Conservation (phyloP, 2,113 vertebrate genomes). For the Nannobrachium achirus region DNA sequence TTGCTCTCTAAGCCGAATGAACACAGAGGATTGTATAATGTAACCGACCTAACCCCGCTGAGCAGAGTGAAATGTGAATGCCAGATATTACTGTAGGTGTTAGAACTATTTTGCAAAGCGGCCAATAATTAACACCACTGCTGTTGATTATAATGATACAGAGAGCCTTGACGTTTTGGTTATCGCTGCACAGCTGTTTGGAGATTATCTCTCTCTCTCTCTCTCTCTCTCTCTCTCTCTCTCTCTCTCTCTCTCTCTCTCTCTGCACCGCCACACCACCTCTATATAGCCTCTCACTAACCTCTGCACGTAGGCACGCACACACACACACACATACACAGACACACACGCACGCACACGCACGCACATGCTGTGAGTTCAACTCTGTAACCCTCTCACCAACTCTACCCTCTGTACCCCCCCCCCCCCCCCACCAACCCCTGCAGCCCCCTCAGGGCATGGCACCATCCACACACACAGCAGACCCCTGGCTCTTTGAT, state of each 20-base stretch:
- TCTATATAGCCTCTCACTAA: slow-evolving; percentile 28
- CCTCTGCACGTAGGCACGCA: slow-evolving; percentile 36
- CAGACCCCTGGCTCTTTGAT: slow-evolving; percentile 69
- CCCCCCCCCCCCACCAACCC: background rate
- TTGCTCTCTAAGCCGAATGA: too few species aligned
- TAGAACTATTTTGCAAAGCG: too few species aligned
- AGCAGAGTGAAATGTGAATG: too few species aligned
- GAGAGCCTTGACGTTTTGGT: background rate
- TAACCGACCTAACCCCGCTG: too few species aligned
- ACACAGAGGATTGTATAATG: too few species aligned
- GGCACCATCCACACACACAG: slow-evolving; percentile 47
- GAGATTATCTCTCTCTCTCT: slow-evolving; percentile 12
- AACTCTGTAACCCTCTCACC: slow-evolving; percentile 58
- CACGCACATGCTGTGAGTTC: background rate
- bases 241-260: background rate
- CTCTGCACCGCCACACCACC: slow-evolving; percentile 17
- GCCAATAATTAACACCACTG: too few species aligned
- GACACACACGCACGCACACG: background rate
- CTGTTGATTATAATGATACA: too few species aligned
- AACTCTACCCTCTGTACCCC: slow-evolving; percentile 38
- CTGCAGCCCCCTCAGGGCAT: slow-evolving; percentile 49
- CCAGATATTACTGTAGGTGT: too few species aligned
- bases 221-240: background rate
- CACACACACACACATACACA: slow-evolving; percentile 15
- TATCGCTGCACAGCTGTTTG: background rate